Base-by-base conservation (phyloP, 1,140 invertebrate genomes). In the Fopius arisanus region DNA sequence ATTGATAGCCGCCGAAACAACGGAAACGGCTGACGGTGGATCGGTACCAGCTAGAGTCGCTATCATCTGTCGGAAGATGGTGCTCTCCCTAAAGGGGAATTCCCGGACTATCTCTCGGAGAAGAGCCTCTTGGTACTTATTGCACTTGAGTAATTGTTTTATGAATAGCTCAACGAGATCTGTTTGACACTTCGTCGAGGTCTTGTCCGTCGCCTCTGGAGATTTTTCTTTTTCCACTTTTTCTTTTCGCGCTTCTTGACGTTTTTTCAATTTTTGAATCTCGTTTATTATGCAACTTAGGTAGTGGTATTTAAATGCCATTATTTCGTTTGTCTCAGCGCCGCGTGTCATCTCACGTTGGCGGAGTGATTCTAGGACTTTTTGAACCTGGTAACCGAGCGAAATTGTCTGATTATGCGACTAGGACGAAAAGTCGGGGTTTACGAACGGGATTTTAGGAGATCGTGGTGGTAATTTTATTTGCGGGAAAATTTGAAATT, bases 241-340 rank as follows among this genome's bases (percentile, higher is more conserved):
- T 16, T 65, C 79, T 62, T 85, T 88, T 78, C 86, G 81, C 73
- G 85, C 84, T 41, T 90, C 88, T 81, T 91, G 91, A 48, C 90
- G 88, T 76, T 91, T 91, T 76, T 92, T 89, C 69, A 90, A 91
- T 81, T 92, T 93, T 62, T 91, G 86, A 12, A 96, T 88, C 85
- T 94, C 93, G 41, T 88, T 90, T 10, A 96, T 86, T 63, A 97
- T 89, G 82, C 91, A 95, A 37, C 92, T 89, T 0, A 97, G 86
- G 82, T 97, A 97, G 84, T 97, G 96, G 81, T 95, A 94, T 83
- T 98, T 98, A 75, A 98, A 95, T 0, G 96, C 92, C 89, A 97
- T 92, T 5, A 98, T 91, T 90, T 99, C 97, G 87, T 99, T 99
- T 0, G 92, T 92, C 71, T 97, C 95, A 54, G 90, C 90, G 4